A percentile compares a stretch with the other conserved stretches of the same genome.
Conservation (phyloP, 1,140 invertebrate genomes). For the Heterodera carotae region DNA sequence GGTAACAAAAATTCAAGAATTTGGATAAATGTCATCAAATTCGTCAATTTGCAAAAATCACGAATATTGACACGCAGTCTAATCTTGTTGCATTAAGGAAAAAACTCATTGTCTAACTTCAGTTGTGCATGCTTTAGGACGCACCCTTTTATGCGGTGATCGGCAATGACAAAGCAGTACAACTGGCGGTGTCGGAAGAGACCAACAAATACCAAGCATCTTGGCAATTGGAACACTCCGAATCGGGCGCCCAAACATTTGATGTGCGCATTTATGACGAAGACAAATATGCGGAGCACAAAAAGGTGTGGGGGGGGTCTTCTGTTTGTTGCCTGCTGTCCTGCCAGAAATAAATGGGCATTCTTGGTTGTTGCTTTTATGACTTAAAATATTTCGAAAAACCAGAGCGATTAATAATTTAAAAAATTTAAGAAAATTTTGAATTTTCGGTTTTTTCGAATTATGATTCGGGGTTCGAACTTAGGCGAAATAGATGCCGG, state of each 20-base stretch:
- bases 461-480: too few species aligned
- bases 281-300: slow-evolving; percentile 51
- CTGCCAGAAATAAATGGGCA: too few species aligned
- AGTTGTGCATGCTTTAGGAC: slow-evolving; percentile 44
- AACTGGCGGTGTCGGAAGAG: slow-evolving; percentile 59
- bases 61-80: too few species aligned
- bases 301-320: slow-evolving; percentile 65
- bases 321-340: too few species aligned
- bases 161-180: slow-evolving; percentile 46
- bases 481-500: too few species aligned
- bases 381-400: too few species aligned
- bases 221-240: slow-evolving; percentile 51
- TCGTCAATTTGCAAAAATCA: too few species aligned
- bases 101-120: slow-evolving; percentile 28
- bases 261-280: slow-evolving; percentile 60
- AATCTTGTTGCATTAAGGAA: too few species aligned
- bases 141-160: slow-evolving; percentile 57
- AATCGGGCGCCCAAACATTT: slow-evolving; percentile 57
- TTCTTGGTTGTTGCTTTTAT: too few species aligned
- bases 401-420: too few species aligned
- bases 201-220: slow-evolving; percentile 63
- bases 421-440: slow-evolving; percentile 26
- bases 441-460: slow-evolving; percentile 12
- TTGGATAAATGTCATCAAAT: too few species aligned
- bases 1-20: too few species aligned